Conservation (phyloP, 1,140 invertebrate genomes). For the Whitmania pigra region DNA sequence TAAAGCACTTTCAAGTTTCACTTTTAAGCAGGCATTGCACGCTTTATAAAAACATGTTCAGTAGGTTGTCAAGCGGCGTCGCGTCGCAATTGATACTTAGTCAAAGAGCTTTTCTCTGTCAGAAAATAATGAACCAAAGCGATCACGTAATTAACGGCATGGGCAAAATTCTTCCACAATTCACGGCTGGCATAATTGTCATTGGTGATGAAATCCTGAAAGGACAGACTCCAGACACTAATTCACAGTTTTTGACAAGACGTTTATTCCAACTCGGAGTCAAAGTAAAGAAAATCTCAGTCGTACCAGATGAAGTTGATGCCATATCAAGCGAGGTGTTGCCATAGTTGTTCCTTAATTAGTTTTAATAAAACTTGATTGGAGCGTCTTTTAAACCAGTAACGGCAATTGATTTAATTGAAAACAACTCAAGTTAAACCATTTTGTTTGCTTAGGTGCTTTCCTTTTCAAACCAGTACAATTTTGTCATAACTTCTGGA, state of each 20-base stretch:
- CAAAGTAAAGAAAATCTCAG: conserved; percentile 53
- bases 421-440: not conserved
- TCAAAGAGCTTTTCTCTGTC: not conserved
- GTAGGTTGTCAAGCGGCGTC: not conserved
- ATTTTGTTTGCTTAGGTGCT: conserved; percentile 3
- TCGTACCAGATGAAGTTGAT: conserved; percentile 58
- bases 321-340: conserved; percentile 57
- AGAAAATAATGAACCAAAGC: not conserved
- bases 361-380: too few species aligned
- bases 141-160: not conserved
- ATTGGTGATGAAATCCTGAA: conserved; percentile 77
- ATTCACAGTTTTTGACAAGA: conserved; percentile 57
- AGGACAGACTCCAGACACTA: conserved; percentile 61
- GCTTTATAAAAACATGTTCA: too few species aligned
- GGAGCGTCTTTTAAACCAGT: not conserved
- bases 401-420: not conserved
- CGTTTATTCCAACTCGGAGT: conserved; percentile 55
- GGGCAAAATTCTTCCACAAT: not conserved
- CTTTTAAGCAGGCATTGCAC: too few species aligned
- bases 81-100: not conserved
- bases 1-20: too few species aligned
- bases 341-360: not conserved
- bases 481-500: conserved; percentile 62
- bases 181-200: conserved; percentile 45
- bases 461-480: conserved; percentile 50